Conservation (phyloP, 2,113 vertebrate species). For the Ptilonorhynchus violaceus region DNA sequence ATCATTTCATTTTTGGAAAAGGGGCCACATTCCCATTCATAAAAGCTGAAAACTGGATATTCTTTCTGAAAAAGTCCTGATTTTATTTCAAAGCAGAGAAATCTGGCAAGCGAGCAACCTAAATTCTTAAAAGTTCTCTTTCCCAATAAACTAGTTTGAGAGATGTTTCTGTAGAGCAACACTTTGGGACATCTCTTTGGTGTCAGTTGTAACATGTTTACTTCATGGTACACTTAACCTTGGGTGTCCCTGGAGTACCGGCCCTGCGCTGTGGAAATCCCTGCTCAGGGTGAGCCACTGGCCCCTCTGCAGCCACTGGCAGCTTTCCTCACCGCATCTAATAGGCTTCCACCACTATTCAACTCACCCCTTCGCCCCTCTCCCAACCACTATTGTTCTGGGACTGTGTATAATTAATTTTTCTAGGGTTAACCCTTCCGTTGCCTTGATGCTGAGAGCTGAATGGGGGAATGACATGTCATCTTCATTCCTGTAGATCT, state of each 20-base stretch:
- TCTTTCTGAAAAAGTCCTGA: background rate
- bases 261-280: background rate
- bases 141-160: background rate
- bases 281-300: background rate
- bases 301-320: background rate
- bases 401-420: constrained; percentile 16
- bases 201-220: background rate
- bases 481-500: background rate
- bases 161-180: background rate
- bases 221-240: background rate
- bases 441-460: background rate
- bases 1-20: background rate
- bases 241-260: background rate
- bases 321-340: background rate
- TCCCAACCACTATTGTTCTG: constrained; percentile 16
- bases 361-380: background rate
- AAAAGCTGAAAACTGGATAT: background rate
- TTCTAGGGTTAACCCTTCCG: constrained; percentile 18
- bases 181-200: background rate
- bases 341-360: background rate
- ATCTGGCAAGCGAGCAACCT: background rate
- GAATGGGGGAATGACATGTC: background rate
- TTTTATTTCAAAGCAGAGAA: background rate
- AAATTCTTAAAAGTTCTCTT: background rate
- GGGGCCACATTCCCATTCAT: background rate